Evolutionary conservation across 2,797 vertebrate genomes (phyloP), one percentile per base, ranked within the genome.

Genomic region (Decapterus maruadsi): DNA sequence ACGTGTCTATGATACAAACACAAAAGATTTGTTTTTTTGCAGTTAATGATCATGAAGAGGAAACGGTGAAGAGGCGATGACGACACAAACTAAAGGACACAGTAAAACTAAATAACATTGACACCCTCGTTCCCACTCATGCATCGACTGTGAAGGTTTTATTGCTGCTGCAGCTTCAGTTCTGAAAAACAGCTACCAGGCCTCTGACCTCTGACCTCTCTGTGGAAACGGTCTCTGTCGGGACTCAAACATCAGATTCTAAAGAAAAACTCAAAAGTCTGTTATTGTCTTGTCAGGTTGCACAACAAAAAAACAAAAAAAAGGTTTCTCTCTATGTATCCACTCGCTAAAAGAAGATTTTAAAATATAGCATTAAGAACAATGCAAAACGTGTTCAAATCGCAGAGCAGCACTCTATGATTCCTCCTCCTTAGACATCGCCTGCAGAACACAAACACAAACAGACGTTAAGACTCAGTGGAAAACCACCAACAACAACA

Each of bases 391-490:
- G 4, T 56, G 65, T 67, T 77, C 6, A 77, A 67, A 77, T 66
- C 16, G 48, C 51, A 68, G 68, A 67, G 66, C 20, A 26, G 22
- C 22, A 0, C 73, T 84, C 84, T 93, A 96, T 2, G 93, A 93
- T 71, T 91, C 92, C 26, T 94, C 95, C 71, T 94, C 92, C 85
- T 95, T 95, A 14, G 93, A 92, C 89, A 95, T 73, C 11, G 95
- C 75, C 95, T 96, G 85, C 12, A 61, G 48, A 68, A 1, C 7
- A 63, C 54, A 73, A 67, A 76, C 12, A 83, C 1, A 26, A 11
- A 71, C 17, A 8, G 4, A 68, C 8, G 19, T 26, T 26, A 26
- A 55, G 17, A 45, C 5, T 22, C 10, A n/a, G 31, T 7, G 36
- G 63, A 60, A 48, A 43, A 42, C 7, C 2, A 0, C 42, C 2